phyloP scores from a whole-genome alignment of 2,888 invertebrate genomes.

The Pollenia labialis region DNA sequence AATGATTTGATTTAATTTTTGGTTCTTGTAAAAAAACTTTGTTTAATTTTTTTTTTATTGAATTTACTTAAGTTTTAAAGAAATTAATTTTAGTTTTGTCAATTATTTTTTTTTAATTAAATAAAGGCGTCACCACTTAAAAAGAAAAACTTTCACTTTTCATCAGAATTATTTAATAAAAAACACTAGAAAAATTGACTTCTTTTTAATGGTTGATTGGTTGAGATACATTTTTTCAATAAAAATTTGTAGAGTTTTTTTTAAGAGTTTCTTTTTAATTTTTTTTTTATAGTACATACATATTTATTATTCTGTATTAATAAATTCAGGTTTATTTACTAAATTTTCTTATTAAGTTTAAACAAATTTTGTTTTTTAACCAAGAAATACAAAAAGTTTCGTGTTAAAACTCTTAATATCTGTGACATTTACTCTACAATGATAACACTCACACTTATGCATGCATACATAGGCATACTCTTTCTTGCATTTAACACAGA shows the following conservation, averaged over 20 bases:
- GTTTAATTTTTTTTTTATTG: not conserved
- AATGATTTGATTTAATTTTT: not conserved
- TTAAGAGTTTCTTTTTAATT: not conserved
- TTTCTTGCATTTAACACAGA: not conserved
- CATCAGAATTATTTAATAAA: conserved; percentile 34
- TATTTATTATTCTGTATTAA: not conserved
- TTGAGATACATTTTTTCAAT: not conserved
- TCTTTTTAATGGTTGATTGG: conserved; percentile 3
- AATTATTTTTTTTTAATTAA: not conserved
- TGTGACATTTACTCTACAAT: conserved; percentile 64
- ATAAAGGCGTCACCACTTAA: conserved; percentile 64
- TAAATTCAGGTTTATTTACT: conserved; percentile 40
- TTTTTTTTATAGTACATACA: not conserved
- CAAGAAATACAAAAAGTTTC: not conserved
- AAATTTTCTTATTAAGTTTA: not conserved
- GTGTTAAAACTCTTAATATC: conserved; percentile 56
- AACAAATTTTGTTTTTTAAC: conserved; percentile 17
- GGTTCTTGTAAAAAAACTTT: not conserved
- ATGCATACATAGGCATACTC: conserved; percentile 1
- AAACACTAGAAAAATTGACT: conserved; percentile 21
- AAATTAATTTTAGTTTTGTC: conserved; percentile 15
- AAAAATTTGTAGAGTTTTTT: not conserved
- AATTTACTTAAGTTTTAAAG: not conserved
- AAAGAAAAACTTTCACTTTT: conserved; percentile 64
- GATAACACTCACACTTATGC: conserved; percentile 18